Percentiles rank a stretch among this genome's conserved stretches.
phyloP scores from a whole-genome alignment of 2,113 vertebrate species.

The Sorex fumeus region DNA sequence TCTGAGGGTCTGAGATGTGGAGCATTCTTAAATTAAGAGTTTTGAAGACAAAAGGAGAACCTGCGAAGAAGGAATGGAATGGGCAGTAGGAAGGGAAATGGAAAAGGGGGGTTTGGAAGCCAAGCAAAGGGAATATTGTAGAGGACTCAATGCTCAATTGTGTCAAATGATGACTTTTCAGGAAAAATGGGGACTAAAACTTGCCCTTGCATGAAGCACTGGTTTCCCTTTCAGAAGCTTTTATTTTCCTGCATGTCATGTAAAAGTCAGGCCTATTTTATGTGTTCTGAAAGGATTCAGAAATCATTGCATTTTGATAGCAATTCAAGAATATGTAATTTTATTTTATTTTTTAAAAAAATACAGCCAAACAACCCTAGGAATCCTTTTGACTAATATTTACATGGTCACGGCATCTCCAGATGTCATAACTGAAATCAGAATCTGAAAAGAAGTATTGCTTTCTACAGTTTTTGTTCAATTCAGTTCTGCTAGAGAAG shows the following conservation, averaged over 20 bases:
- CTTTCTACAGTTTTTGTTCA: constrained; percentile 3
- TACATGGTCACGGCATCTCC: not conserved
- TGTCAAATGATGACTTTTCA: not conserved
- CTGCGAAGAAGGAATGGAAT: not conserved
- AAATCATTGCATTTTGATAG: not conserved
- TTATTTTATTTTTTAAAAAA: not conserved
- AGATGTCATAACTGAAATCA: not conserved
- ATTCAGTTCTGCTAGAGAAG: not conserved
- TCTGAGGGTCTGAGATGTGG: not conserved
- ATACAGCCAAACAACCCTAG: not conserved
- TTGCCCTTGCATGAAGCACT: not conserved
- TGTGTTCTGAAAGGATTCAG: not conserved
- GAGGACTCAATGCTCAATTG: not conserved
- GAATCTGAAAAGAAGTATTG: not conserved
- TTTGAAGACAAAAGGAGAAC: not conserved
- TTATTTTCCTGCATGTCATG: not conserved
- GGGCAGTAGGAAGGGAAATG: not conserved
- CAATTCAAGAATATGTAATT: not conserved
- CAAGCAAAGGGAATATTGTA: not conserved
- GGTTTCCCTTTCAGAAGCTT: not conserved
- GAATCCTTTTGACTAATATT: not conserved
- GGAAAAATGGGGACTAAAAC: not conserved
- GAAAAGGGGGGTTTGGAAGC: not conserved
- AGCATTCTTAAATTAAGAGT: not conserved
- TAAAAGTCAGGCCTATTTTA: not conserved